Evolutionary conservation across 2,888 invertebrate genomes (phyloP).

Genomic region (Leptopilina drosophilae): DNA sequence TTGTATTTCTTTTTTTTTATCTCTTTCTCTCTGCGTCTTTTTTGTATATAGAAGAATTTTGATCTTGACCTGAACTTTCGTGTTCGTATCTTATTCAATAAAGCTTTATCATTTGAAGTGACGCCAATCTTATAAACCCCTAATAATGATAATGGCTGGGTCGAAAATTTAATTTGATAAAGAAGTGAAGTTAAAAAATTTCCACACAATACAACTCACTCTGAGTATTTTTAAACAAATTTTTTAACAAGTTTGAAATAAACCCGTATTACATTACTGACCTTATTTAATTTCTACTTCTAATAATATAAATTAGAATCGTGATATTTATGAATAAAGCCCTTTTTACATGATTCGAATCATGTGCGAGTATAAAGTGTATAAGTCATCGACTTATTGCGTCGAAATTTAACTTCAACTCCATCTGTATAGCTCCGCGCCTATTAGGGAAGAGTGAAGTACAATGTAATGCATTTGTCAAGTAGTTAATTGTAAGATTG

Average conservation of each 20-base stretch:
- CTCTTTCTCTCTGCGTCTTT: not conserved
- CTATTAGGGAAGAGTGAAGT: slow-evolving; percentile 31
- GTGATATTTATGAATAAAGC: not conserved
- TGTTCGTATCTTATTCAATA: not conserved
- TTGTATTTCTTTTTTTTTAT: not conserved
- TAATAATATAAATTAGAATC: not conserved
- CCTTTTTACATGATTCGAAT: slow-evolving; percentile 2
- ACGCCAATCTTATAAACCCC: not conserved
- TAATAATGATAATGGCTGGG: no score
- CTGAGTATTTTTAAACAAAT: no score
- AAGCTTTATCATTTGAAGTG: not conserved
- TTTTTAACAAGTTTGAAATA: no score
- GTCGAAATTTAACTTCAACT: slow-evolving; percentile 33
- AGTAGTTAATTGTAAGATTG: slow-evolving; percentile 13
- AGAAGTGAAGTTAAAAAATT: no score
- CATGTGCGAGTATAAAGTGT: not conserved
- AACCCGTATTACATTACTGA: not conserved
- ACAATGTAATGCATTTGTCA: slow-evolving; percentile 25
- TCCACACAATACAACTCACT: no score
- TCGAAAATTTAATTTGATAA: no score
- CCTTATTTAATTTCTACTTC: not conserved
- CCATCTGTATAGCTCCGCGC: slow-evolving; percentile 12
- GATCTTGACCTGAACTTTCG: slow-evolving; percentile 8
- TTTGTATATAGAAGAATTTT: not conserved
- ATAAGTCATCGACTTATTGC: slow-evolving; percentile 31